phyloP scores from a whole-genome alignment of 2,888 invertebrate genomes.

The Orchesella flavescens region DNA sequence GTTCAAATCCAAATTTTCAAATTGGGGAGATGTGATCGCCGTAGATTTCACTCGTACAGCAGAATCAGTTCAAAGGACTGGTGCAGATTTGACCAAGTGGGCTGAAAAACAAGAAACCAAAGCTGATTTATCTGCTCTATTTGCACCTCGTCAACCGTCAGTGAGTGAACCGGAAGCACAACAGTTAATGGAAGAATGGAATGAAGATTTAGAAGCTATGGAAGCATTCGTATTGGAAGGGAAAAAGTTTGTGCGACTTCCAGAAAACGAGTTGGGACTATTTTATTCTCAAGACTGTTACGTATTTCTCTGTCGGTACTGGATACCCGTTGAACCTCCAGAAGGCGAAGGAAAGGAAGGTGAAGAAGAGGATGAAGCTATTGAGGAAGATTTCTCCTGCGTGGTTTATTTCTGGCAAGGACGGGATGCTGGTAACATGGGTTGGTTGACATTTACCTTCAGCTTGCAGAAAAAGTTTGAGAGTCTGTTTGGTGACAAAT shows the following conservation, averaged over 20 bases:
- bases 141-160: slow-evolving; percentile 88
- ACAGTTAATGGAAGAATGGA: slow-evolving; percentile 95
- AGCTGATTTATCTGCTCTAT: slow-evolving; percentile 95
- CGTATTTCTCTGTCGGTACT: slow-evolving; percentile 97
- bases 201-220: slow-evolving; percentile 98
- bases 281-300: slow-evolving; percentile 98
- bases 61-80: slow-evolving; percentile 95
- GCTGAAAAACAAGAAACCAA: slow-evolving; percentile 91
- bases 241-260: slow-evolving; percentile 96
- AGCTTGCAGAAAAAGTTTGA: slow-evolving; percentile 92
- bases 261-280: slow-evolving; percentile 91
- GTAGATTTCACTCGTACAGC: slow-evolving; percentile 99
- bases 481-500: slow-evolving; percentile 87
- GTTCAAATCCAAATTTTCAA: slow-evolving; percentile 96
- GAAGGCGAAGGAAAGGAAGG: slow-evolving; percentile 75
- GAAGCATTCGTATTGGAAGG: slow-evolving; percentile 94
- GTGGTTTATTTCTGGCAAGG: slow-evolving; percentile 99
- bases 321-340: slow-evolving; percentile 82
- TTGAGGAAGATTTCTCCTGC: slow-evolving; percentile 87
- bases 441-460: slow-evolving; percentile 98
- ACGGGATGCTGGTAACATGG: slow-evolving; percentile 95
- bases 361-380: slow-evolving; percentile 76
- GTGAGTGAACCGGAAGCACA: slow-evolving; percentile 90
- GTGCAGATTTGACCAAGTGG: slow-evolving; percentile 95
- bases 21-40: slow-evolving; percentile 99